Evolutionary conservation across 2,113 vertebrate species (phyloP).

Genomic region (Ictalurus punctatus): DNA sequence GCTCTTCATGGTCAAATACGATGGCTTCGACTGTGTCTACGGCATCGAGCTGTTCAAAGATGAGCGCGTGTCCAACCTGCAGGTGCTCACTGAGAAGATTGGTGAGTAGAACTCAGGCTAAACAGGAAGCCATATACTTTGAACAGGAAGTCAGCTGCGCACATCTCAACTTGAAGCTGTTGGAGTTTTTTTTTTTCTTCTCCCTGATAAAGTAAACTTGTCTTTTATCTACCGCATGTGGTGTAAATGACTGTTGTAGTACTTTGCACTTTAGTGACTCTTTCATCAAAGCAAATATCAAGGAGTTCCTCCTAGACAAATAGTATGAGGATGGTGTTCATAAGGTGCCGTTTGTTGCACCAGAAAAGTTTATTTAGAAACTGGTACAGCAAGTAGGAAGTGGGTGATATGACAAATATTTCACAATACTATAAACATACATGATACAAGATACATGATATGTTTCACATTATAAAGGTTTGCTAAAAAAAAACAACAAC

Average conservation of each 20-base stretch:
- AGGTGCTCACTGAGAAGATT: slow-evolving; percentile 76
- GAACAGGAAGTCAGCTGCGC: slow-evolving; percentile 37
- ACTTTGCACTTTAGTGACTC: neutral
- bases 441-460: too few relatives aligned
- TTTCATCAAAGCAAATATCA: neutral
- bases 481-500: too few relatives aligned
- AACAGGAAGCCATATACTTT: slow-evolving; percentile 11
- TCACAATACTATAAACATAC: too few relatives aligned
- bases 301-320: neutral
- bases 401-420: neutral
- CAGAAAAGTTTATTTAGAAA: neutral
- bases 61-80: slow-evolving; percentile 74
- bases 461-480: too few relatives aligned
- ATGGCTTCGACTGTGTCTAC: slow-evolving; percentile 79
- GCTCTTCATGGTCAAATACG: slow-evolving; percentile 81
- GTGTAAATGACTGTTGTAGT: neutral
- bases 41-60: slow-evolving; percentile 82
- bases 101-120: slow-evolving; percentile 63
- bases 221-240: neutral
- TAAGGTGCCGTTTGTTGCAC: neutral
- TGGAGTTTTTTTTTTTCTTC: neutral
- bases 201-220: neutral
- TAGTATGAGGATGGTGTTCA: neutral
- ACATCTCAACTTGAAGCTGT: neutral
- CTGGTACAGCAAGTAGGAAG: neutral